Base-by-base conservation (phyloP, 2,113 vertebrate genomes). In the Bujurquina vittata region DNA sequence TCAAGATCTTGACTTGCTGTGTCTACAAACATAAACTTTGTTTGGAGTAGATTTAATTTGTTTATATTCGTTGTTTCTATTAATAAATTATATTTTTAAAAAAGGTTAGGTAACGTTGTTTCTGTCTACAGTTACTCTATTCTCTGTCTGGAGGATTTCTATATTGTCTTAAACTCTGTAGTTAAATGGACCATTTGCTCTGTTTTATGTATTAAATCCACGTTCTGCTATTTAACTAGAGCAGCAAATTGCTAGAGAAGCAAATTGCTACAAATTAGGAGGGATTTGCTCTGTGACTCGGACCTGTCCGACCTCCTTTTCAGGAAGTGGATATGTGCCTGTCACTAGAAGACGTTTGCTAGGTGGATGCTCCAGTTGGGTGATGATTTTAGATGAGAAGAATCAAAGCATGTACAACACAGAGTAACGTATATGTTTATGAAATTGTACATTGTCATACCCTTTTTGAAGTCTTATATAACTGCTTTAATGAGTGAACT, bases 1-100 rank as follows among this genome's bases (percentile, higher is more conserved):
- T 65, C 43, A 80, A 59, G 75, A 61, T 84, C 75, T 56, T 81
- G 52, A 88, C 46, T 75, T 46, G 56, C 10, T 55, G 54, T 84
- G 29, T 82, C 63, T 83, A 60, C 40, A 87, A 81, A 86, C 54
- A 76, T 55, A 52, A 59, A 72, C 62, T 29, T 23, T 72, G 40
- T 63, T 3, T 72, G 37, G 72, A 59, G 17, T 29, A n/a, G 35
- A 43, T 80, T 72, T 33, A 23, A 56, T 77, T 54, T 65, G 10
- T 60, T 65, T 11, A 54, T 5, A 56, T 22, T 58, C 74, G 2
- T 74, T 26, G 40, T 74, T 59, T 79, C 52, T n/a, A 20, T 79
- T 54, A 55, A 5, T 57, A 0, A 17, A n/a, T 37, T 37, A 9
- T 37, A 26, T 60, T 84, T 4, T 33, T 61, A 54, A 73, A 10